Base-by-base conservation (phyloP, 2,888 invertebrate species). In the Noctua janthina region DNA sequence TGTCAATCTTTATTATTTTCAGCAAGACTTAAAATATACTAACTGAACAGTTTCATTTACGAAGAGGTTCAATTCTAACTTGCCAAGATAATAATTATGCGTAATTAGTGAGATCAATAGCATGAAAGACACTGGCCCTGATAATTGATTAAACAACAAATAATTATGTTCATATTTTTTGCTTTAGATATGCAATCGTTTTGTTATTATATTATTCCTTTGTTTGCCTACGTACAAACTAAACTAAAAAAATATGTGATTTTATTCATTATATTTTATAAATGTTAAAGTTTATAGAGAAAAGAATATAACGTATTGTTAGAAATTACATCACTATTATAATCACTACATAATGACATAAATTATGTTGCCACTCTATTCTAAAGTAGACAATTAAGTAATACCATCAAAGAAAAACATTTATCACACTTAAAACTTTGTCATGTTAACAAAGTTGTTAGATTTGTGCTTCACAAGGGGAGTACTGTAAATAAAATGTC, bases 21-120 rank as follows among this genome's bases (percentile, higher is more conserved):
- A 62, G 29, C 11, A 49, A 70, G 6, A 29, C 29, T 17, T 10
- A 49, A 70, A 35, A 70, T 1, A 2, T 62, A n/a, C 6, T 62
- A 62, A 62, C 59, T 6, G 1, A 62, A 62, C 13, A 29, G 13
- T 29, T 46, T 49, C 2, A 20, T 29, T 43, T 0, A 15, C 20
- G 15, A 13, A 13, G 17, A 43, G 10, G 3, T 71, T 4, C 1
- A 35, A 70, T 49, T 5, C 5, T 17, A 64, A 43, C 23, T 15
- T 17, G 13, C 23, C 17, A 46, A 10, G 56, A 78, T 23, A 64
- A 20, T 46, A 13, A 64, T 7, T 11, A 59, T n/a, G 66, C 73
- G 82, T 82, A 23, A 74, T 62, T 71, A 73, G n/a, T 23, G 56
- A 77, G 82, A 74, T 84, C 82, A 85, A 74, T 68, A 70, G 29